These are phyloP conservation scores for Phalacrocorax carbo DNA, from an alignment of 2,113 vertebrate genomes.

Conservation along the genomic window DNA sequence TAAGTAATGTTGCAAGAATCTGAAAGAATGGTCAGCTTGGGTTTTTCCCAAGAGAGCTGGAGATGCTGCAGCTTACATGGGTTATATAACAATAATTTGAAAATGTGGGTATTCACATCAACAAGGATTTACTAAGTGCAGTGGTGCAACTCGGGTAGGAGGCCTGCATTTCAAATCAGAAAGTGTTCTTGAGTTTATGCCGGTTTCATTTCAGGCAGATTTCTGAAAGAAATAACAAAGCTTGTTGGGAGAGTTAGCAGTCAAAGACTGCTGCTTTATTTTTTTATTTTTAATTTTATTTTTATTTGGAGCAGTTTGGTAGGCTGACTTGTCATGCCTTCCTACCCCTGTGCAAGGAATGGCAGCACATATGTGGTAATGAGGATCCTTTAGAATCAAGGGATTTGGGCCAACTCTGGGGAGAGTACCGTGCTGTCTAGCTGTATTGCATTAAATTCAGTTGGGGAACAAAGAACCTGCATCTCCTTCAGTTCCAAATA, in stretches of 20 bases:
- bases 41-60: neutral
- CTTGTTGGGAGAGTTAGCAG: fast-evolving
- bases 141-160: neutral
- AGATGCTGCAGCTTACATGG: neutral
- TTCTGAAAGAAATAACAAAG: neutral
- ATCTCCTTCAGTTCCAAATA: neutral
- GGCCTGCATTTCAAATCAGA: neutral
- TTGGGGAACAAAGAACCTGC: neutral
- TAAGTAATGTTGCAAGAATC: neutral
- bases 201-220: neutral
- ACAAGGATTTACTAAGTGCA: neutral
- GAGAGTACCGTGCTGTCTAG: neutral
- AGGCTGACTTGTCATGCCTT: neutral
- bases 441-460: neutral
- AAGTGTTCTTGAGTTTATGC: neutral
- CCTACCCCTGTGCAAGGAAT: neutral
- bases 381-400: neutral
- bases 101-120: neutral
- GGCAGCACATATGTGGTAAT: neutral
- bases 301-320: neutral
- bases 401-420: neutral
- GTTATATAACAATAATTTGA: neutral
- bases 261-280: neutral
- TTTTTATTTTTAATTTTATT: neutral
- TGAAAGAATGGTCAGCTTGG: neutral